These are phyloP conservation scores for Danio choprae DNA, from an alignment of 2,797 vertebrate genomes.

Conservation along the genomic window DNA sequence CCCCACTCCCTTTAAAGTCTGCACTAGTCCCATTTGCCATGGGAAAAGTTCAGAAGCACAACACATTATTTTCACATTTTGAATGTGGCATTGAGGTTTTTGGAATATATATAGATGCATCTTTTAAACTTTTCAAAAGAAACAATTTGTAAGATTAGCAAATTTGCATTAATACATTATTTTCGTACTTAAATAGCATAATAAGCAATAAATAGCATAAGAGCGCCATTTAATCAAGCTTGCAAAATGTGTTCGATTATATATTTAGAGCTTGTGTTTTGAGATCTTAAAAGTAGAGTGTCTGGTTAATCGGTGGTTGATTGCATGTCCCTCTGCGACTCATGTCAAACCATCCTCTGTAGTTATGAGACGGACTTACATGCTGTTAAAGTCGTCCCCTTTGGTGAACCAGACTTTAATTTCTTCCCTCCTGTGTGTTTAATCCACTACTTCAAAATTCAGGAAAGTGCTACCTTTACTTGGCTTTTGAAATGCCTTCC, in stretches of 20 bases:
- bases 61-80: conserved; percentile 1
- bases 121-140: conserved; percentile 2
- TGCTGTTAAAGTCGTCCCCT: conserved; percentile 41
- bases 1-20: not conserved
- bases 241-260: not conserved
- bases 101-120: not conserved
- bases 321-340: conserved; percentile 42
- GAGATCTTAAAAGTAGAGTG: conserved; percentile 9
- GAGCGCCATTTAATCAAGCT: not conserved
- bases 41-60: conserved; percentile 53
- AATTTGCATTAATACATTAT: conserved; percentile 15
- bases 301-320: conserved; percentile 52
- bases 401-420: conserved; percentile 55
- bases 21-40: conserved; percentile 33
- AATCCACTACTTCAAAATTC: conserved; percentile 61
- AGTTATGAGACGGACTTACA: conserved; percentile 55
- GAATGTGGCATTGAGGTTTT: conserved; percentile 35
- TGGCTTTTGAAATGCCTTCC: conserved; percentile 60
- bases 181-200: not conserved
- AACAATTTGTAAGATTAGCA: not conserved
- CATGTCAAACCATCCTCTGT: conserved; percentile 42
- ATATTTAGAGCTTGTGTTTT: not conserved
- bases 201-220: not conserved
- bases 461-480: conserved; percentile 64
- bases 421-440: conserved; percentile 53